Percentiles rank a stretch among this genome's conserved stretches.
phyloP scores from a whole-genome alignment of 2,797 vertebrate species.

The Poeciliopsis turneri region DNA sequence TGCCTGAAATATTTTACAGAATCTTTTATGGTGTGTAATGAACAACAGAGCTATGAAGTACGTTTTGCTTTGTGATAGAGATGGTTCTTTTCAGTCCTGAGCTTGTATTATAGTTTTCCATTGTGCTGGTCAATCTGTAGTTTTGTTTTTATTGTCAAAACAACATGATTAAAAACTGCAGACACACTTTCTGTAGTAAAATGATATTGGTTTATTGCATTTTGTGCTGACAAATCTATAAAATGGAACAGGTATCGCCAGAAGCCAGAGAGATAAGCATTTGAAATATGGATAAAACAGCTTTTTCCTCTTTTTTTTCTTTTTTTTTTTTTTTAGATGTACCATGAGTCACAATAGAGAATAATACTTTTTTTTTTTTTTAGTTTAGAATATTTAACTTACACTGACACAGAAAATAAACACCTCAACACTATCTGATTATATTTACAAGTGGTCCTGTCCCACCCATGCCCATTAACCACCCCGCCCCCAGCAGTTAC shows the following conservation, averaged over 20 bases:
- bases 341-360: conserved; percentile 92
- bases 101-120: conserved; percentile 51
- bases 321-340: conserved; percentile 70
- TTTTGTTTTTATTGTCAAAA: conserved; percentile 42
- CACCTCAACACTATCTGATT: conserved; percentile 84
- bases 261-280: conserved; percentile 97
- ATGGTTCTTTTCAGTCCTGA: conserved; percentile 26
- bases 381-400: conserved; percentile 86
- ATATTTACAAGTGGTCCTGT: conserved; percentile 80
- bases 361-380: conserved; percentile 79
- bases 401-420: conserved; percentile 91
- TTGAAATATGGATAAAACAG: conserved; percentile 95
- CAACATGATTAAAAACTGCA: conserved; percentile 69
- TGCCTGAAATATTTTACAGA: conserved; percentile 25
- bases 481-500: conserved; percentile 70
- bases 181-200: conserved; percentile 92
- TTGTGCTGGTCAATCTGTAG: conserved; percentile 55
- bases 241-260: conserved; percentile 95
- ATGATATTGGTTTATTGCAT: conserved; percentile 99
- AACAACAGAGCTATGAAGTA: conserved; percentile 23
- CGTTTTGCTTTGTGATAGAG: conserved; percentile 35
- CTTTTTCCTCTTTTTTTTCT: conserved; percentile 71
- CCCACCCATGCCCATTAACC: conserved; percentile 59
- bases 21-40: conserved; percentile 15
- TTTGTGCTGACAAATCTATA: conserved; percentile 99